Conservation (phyloP, 2,888 invertebrate genomes). For the Cylloceria caligata region DNA sequence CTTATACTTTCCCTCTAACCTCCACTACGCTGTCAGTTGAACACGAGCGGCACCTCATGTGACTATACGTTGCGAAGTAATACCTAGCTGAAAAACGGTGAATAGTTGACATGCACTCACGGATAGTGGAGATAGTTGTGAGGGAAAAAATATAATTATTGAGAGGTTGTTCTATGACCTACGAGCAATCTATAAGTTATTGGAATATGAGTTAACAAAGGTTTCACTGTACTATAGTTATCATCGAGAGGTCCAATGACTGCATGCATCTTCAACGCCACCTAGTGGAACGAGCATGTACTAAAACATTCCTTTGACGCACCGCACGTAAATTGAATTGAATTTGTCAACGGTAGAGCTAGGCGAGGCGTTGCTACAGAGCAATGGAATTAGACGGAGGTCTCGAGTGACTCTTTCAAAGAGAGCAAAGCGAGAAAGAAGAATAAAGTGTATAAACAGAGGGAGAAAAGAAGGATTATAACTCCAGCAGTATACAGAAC, state of each 20-base stretch:
- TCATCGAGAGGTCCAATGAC: slow-evolving; percentile 1
- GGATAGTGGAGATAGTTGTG: too few species aligned
- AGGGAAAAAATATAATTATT: too few species aligned
- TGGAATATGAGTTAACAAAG: too few species aligned
- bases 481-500: not conserved
- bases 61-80: too few species aligned
- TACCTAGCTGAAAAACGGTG: too few species aligned
- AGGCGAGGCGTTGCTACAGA: not conserved
- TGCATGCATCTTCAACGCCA: not conserved
- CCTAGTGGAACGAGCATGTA: not conserved
- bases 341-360: slow-evolving; percentile 16
- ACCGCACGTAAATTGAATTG: slow-evolving; percentile 3
- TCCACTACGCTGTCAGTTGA: too few species aligned
- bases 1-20: too few species aligned
- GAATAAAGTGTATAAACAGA: not conserved
- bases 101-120: too few species aligned
- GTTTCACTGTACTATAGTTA: not conserved
- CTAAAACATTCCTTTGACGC: slow-evolving; percentile 18
- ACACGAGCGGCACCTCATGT: too few species aligned
- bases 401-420: not conserved
- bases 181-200: too few species aligned
- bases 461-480: not conserved
- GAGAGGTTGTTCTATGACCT: too few species aligned
- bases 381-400: slow-evolving; percentile 3
- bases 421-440: slow-evolving; percentile 11